Percentiles rank a stretch among this genome's conserved stretches.
These are phyloP conservation scores for Ceratothoa steindachneri DNA, from an alignment of 2,888 invertebrate species.

Conservation along the genomic window DNA sequence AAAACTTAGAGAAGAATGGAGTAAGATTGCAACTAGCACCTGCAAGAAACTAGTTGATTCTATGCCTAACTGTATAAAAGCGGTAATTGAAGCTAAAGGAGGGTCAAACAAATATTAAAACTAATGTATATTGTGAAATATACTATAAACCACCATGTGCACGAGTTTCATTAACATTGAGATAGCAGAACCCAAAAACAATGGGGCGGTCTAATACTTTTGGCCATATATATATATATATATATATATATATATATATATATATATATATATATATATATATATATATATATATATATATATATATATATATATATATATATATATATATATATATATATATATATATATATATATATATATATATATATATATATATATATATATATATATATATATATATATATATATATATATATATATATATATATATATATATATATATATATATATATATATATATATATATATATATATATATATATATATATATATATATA, in stretches of 20 bases:
- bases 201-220: too few relatives aligned
- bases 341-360: background rate
- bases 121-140: too few relatives aligned
- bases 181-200: too few relatives aligned
- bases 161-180: too few relatives aligned
- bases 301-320: background rate
- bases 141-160: too few relatives aligned
- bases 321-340: background rate
- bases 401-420: background rate
- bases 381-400: background rate
- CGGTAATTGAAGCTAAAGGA: background rate
- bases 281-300: background rate
- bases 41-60: too few relatives aligned
- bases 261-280: background rate
- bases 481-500: background rate
- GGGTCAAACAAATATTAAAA: too few relatives aligned
- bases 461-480: background rate
- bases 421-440: background rate
- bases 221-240: background rate
- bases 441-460: background rate
- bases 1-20: too few relatives aligned
- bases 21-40: too few relatives aligned
- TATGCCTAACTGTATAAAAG: background rate
- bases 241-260: background rate
- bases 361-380: background rate